Conservation (phyloP, 2,888 invertebrate species). For the Drosophila multiciliata region DNA sequence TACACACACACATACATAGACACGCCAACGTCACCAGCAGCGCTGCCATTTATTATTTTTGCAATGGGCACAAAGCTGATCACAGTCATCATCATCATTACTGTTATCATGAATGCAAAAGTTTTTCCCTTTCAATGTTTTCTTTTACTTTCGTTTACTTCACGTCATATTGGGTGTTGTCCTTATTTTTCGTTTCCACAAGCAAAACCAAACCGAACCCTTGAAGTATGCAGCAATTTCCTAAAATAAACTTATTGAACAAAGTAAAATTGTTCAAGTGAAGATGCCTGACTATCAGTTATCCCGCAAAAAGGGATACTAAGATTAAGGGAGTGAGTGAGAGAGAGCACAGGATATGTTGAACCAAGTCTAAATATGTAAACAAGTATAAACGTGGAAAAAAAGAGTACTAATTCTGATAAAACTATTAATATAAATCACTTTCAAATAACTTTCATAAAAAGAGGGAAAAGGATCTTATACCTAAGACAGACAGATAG, state of each 20-base stretch:
- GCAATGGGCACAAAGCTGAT: slow-evolving; percentile 51
- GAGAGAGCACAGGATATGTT: no score
- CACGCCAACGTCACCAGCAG: slow-evolving; percentile 38
- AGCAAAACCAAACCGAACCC: slow-evolving; percentile 42
- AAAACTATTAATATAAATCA: no score
- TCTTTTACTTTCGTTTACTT: slow-evolving; percentile 17
- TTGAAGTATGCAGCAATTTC: slow-evolving; percentile 74
- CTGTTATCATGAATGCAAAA: slow-evolving; percentile 43
- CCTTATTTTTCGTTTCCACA: slow-evolving; percentile 27
- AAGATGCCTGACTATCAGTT: not conserved
- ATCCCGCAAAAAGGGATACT: not conserved
- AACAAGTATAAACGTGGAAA: no score
- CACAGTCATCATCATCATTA: slow-evolving; percentile 42
- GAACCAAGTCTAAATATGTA: no score
- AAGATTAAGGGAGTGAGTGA: no score
- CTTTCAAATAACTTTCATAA: no score
- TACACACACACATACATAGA: slow-evolving; percentile 22
- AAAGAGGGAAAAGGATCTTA: not conserved
- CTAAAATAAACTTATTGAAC: slow-evolving; percentile 70
- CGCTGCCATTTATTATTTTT: slow-evolving; percentile 61
- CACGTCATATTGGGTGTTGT: slow-evolving; percentile 27
- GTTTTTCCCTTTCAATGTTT: slow-evolving; percentile 12
- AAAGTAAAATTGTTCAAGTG: not conserved
- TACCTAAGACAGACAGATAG: not conserved
- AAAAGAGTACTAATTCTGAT: not conserved